Conservation (phyloP, 2,888 invertebrate species). For the Calameuta idolon region DNA sequence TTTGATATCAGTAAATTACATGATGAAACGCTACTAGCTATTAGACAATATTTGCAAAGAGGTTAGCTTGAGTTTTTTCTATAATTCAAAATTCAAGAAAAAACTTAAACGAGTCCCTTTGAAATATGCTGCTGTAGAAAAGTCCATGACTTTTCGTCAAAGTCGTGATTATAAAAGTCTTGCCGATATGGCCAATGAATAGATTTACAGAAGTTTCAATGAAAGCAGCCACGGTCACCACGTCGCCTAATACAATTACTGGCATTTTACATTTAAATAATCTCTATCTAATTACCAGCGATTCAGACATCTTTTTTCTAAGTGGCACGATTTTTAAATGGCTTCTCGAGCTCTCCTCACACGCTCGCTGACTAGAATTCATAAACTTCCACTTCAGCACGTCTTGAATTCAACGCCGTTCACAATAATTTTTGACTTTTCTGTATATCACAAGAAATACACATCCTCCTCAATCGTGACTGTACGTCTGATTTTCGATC, state of each 20-base stretch:
- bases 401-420: slow-evolving; percentile 27
- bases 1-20: not conserved
- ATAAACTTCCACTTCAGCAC: slow-evolving; percentile 21
- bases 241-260: not conserved
- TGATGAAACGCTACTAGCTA: not conserved
- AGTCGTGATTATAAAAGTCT: not conserved
- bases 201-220: not conserved
- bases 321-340: slow-evolving; percentile 5
- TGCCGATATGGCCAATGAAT: not conserved
- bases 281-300: not conserved
- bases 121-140: not conserved
- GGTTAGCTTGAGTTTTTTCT: not conserved
- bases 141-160: not conserved
- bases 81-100: not conserved
- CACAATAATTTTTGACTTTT: slow-evolving; percentile 12
- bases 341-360: not conserved
- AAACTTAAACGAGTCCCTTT: not conserved
- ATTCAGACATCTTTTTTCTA: not conserved
- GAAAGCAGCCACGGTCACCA: not conserved
- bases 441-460: not conserved
- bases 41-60: not conserved
- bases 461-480: not conserved
- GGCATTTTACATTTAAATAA: not conserved
- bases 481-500: not conserved
- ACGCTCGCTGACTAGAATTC: slow-evolving; percentile 41